phyloP scores from a whole-genome alignment of 2,888 invertebrate species.

The Archips xylosteana region DNA sequence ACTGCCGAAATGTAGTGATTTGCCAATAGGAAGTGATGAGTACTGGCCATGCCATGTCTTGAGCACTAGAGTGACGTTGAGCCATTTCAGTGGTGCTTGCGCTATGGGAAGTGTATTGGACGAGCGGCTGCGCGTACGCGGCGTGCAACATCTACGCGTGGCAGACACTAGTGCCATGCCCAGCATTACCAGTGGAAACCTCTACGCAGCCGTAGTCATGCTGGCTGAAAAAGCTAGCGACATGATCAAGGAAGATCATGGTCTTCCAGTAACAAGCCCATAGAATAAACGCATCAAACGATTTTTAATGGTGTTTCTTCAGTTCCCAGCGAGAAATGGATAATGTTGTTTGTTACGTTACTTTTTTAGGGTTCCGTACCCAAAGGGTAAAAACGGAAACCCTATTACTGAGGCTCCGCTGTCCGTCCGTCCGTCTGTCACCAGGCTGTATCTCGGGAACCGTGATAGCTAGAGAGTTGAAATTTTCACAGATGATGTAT shows the following conservation, averaged over 20 bases:
- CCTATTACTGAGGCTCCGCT: no score
- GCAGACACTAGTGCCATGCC: slow-evolving; percentile 76
- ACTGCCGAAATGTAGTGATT: slow-evolving; percentile 51
- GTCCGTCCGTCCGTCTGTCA: no score
- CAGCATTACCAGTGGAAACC: slow-evolving; percentile 80
- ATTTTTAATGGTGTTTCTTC: not conserved
- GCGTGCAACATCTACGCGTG: slow-evolving; percentile 52
- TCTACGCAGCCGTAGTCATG: slow-evolving; percentile 76
- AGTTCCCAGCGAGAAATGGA: no score
- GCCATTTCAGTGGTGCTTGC: slow-evolving; percentile 89
- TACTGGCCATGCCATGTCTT: slow-evolving; percentile 88
- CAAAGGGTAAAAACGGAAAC: no score
- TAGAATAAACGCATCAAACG: not conserved
- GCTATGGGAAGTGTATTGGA: slow-evolving; percentile 92
- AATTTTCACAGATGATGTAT: no score
- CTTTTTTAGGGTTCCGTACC: no score
- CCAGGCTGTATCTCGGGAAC: no score
- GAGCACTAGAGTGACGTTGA: slow-evolving; percentile 88
- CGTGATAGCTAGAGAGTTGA: no score
- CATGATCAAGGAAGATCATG: slow-evolving; percentile 42
- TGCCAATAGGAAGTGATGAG: slow-evolving; percentile 72
- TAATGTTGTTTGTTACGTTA: no score
- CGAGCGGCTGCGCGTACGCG: slow-evolving; percentile 72
- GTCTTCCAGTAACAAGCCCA: slow-evolving; percentile 46
- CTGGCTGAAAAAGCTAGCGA: slow-evolving; percentile 50